Percentiles rank a stretch among this genome's conserved stretches.
Conservation (phyloP, 2,888 invertebrate genomes). For the Selenia dentaria region DNA sequence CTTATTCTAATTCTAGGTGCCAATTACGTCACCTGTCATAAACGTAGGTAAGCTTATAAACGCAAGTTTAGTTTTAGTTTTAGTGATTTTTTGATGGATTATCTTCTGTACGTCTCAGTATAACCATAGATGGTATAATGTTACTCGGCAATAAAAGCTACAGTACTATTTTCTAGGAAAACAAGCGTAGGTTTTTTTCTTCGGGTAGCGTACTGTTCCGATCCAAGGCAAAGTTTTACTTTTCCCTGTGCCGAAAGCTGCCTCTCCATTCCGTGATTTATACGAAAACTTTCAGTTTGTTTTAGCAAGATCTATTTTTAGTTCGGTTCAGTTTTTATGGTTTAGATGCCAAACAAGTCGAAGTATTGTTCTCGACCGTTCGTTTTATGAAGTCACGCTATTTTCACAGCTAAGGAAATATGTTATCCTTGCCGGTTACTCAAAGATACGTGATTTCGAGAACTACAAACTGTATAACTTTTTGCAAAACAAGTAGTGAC, state of each 20-base stretch:
- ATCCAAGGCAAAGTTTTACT: slow-evolving; percentile 15
- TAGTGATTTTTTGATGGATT: no score
- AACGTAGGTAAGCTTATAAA: no score
- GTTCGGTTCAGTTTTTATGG: slow-evolving; percentile 24
- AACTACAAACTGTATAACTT: background rate
- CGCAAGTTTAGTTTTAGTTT: no score
- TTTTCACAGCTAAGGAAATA: slow-evolving; percentile 9
- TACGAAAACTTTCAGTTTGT: slow-evolving; percentile 24
- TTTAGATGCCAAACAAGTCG: slow-evolving; percentile 18
- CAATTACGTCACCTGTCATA: no score
- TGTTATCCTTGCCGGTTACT: slow-evolving; percentile 6
- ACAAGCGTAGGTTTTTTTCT: slow-evolving; percentile 10
- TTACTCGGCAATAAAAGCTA: no score
- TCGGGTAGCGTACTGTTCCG: slow-evolving; percentile 14
- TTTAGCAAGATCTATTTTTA: slow-evolving; percentile 27
- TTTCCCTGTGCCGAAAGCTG: slow-evolving; percentile 19
- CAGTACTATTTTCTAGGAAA: background rate
- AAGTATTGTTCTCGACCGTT: slow-evolving; percentile 13
- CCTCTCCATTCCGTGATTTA: slow-evolving; percentile 24
- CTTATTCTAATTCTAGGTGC: no score
- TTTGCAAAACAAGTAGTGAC: background rate
- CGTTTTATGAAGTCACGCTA: slow-evolving; percentile 10
- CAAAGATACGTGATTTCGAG: slow-evolving; percentile 8
- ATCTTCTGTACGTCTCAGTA: no score
- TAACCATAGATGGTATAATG: no score